Evolutionary conservation across 2,797 vertebrate species (phyloP), one percentile per base, ranked within the genome.

Genomic region (Xiphorhynchus erythropygius): DNA sequence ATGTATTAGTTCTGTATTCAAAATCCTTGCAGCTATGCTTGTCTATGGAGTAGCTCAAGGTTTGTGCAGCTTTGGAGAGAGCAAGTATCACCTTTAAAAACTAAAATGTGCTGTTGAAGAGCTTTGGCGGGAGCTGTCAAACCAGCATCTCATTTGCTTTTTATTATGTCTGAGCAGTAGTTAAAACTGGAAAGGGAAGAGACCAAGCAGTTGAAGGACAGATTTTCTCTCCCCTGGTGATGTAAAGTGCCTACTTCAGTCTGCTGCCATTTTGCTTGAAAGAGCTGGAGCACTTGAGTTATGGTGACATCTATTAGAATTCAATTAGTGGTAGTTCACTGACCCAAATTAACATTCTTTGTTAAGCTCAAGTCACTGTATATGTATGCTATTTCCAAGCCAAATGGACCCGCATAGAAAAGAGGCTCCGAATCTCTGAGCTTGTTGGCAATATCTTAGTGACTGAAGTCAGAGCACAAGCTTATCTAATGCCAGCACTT

Each of bases 221-320:
- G 91, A 84, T 33, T 78, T 79, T 70, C 68, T 86, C 68, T 74
- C 73, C 67, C 42, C 69, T 0, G 6, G 41, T 93, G 93, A 87
- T 9, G 9, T 39, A 85, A 77, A 80, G 35, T 24, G 44, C 82
- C 67, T 83, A 65, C 82, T 95, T 89, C 53, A 79, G 42, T 91
- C 70, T 84, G 23, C 69, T 94, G 82, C 94, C 95, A 93, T 96
- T 96, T 97, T 97, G 79, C 94, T 96, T 89, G 50, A 94, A 77
- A 97, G 90, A 96, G 81, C 86, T 90, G 79, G 64, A 91, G 84
- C 90, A 60, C 67, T 93, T 93, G 77, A 70, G 52, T 96, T 94
- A 94, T 80, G 88, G 96, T 89, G 95, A 96, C 89, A 92, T 94
- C 94, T 96, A 90, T 97, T 96, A 96, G 93, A 97, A 97, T 96